Percentiles rank a stretch among this genome's conserved stretches.
These are phyloP conservation scores for Anguilla marmorata DNA, from an alignment of 2,797 vertebrate genomes.

Conservation along the genomic window DNA sequence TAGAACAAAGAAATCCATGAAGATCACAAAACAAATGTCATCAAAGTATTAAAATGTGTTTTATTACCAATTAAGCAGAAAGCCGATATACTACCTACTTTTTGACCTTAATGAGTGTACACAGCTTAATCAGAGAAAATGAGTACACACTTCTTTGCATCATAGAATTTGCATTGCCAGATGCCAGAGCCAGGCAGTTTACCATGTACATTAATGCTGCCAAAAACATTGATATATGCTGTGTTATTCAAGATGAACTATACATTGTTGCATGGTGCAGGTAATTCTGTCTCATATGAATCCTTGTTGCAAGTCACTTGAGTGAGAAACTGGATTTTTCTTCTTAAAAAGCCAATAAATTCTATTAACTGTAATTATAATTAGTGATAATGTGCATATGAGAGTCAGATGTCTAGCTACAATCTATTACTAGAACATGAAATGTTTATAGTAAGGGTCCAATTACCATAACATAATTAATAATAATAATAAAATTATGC, in stretches of 20 bases:
- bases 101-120: constrained; percentile 39
- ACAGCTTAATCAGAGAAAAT: background rate
- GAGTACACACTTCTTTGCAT: background rate
- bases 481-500: background rate
- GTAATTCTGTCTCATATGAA: background rate
- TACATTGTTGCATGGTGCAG: background rate
- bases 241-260: background rate
- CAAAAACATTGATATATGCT: background rate
- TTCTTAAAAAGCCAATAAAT: background rate
- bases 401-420: background rate
- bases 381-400: background rate
- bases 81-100: constrained; percentile 37
- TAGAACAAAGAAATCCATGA: constrained; percentile 42
- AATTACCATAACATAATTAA: background rate
- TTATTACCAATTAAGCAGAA: constrained; percentile 48
- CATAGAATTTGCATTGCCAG: background rate
- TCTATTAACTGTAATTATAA: background rate
- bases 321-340: background rate
- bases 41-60: constrained; percentile 50
- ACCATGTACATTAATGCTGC: background rate
- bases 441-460: background rate
- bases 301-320: background rate
- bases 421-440: background rate
- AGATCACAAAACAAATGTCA: constrained; percentile 59
- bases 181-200: background rate